Percentiles rank a stretch among this genome's conserved stretches.
Conservation (phyloP, 2,888 invertebrate species). For the Calephelis perditalis region DNA sequence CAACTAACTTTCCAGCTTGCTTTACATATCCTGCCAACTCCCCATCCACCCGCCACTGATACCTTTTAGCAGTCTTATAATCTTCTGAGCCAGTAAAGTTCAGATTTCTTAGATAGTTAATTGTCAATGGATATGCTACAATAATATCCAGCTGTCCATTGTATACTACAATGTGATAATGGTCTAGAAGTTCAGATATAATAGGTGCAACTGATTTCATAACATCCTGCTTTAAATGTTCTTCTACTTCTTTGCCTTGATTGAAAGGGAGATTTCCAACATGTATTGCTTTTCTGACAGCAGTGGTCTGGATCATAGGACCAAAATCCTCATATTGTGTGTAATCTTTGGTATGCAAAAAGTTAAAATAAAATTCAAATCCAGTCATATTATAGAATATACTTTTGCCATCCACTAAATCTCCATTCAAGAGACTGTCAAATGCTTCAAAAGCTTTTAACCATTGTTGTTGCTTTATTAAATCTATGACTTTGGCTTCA, state of each 20-base stretch:
- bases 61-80: conserved; percentile 82
- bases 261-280: conserved; percentile 89
- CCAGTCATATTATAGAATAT: conserved; percentile 87
- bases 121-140: conserved; percentile 91
- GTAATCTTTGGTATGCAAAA: conserved; percentile 79
- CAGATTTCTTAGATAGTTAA: conserved; percentile 85
- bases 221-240: conserved; percentile 84
- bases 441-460: conserved; percentile 84
- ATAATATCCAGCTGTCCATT: conserved; percentile 95
- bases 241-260: conserved; percentile 81
- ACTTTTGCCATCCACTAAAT: conserved; percentile 77
- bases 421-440: conserved; percentile 84
- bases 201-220: conserved; percentile 89
- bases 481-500: conserved; percentile 76
- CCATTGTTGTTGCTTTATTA: conserved; percentile 82
- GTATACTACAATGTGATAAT: conserved; percentile 87
- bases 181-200: conserved; percentile 82
- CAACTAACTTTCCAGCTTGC: conserved; percentile 83
- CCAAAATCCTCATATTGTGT: conserved; percentile 23
- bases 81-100: conserved; percentile 82
- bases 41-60: conserved; percentile 82
- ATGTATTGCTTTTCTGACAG: conserved; percentile 86
- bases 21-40: conserved; percentile 88
- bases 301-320: conserved; percentile 52
- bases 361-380: conserved; percentile 87